Percentiles rank a stretch among this genome's conserved stretches.
Evolutionary conservation across 2,113 vertebrate genomes (phyloP).

Genomic region (Tamias sibiricus): DNA sequence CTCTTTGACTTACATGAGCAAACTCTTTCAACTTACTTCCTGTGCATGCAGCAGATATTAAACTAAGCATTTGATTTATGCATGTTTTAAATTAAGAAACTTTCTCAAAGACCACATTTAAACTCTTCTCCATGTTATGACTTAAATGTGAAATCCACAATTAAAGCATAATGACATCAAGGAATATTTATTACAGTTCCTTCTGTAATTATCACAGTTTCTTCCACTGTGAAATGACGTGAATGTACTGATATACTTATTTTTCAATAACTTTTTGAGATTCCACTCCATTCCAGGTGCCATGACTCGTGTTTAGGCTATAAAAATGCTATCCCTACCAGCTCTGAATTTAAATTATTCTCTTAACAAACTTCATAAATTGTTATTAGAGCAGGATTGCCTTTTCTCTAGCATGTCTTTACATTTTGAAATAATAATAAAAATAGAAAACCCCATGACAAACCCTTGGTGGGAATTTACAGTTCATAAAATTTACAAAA

Average conservation of each 20-base stretch:
- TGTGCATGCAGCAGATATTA: neutral
- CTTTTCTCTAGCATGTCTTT: neutral
- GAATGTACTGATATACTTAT: neutral
- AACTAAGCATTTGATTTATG: neutral
- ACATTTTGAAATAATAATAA: slow-evolving; percentile 24
- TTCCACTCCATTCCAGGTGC: neutral
- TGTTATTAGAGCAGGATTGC: neutral
- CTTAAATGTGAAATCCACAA: slow-evolving; percentile 7
- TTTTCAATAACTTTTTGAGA: neutral
- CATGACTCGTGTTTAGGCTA: neutral
- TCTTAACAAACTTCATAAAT: neutral
- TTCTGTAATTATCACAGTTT: neutral
- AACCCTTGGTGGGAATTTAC: neutral
- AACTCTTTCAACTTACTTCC: slow-evolving; percentile 18
- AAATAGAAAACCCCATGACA: neutral
- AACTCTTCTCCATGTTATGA: neutral
- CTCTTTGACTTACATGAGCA: neutral
- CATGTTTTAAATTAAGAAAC: neutral
- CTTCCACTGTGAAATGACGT: neutral
- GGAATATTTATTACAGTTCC: neutral
- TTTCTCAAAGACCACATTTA: slow-evolving; percentile 28
- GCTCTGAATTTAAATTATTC: neutral
- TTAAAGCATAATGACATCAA: neutral
- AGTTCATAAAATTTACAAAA: slow-evolving; percentile 13
- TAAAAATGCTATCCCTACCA: neutral